phyloP scores from a whole-genome alignment of 2,797 vertebrate genomes.

The Vipera latastei region DNA sequence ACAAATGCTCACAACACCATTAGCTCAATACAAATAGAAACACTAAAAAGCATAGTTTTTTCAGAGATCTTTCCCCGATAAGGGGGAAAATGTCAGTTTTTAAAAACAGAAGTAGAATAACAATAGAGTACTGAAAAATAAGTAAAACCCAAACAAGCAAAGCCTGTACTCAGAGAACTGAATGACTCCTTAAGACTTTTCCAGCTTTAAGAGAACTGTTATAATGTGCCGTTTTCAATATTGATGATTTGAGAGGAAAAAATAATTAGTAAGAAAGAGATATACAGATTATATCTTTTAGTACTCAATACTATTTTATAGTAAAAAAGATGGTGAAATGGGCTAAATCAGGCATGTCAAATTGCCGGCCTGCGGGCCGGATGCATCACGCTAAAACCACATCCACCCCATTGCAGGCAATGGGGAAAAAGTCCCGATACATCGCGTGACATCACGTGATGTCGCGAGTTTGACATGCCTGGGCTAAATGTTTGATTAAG shows the following conservation, averaged over 20 bases:
- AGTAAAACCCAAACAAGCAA: conserved; percentile 43
- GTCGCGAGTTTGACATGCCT: not conserved
- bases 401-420: too few relatives aligned
- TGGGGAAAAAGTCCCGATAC: too few relatives aligned
- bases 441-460: too few relatives aligned
- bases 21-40: not conserved
- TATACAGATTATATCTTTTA: conserved; percentile 71
- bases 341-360: conserved; percentile 29
- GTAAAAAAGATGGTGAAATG: conserved; percentile 38
- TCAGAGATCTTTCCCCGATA: conserved; percentile 26
- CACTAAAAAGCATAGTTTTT: not conserved
- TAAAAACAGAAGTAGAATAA: conserved; percentile 12
- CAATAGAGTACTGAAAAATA: conserved; percentile 20
- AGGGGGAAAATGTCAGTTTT: not conserved
- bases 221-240: conserved; percentile 46
- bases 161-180: conserved; percentile 47
- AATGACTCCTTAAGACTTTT: conserved; percentile 58
- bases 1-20: not conserved
- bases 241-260: conserved; percentile 61
- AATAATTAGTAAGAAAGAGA: conserved; percentile 65
- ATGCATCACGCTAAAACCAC: too few relatives aligned
- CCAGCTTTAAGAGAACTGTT: conserved; percentile 56
- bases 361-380: too few relatives aligned
- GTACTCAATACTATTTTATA: conserved; percentile 58
- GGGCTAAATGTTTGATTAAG: conserved; percentile 47